phyloP scores from a whole-genome alignment of 2,797 vertebrate genomes.

The Menidia menidia region DNA sequence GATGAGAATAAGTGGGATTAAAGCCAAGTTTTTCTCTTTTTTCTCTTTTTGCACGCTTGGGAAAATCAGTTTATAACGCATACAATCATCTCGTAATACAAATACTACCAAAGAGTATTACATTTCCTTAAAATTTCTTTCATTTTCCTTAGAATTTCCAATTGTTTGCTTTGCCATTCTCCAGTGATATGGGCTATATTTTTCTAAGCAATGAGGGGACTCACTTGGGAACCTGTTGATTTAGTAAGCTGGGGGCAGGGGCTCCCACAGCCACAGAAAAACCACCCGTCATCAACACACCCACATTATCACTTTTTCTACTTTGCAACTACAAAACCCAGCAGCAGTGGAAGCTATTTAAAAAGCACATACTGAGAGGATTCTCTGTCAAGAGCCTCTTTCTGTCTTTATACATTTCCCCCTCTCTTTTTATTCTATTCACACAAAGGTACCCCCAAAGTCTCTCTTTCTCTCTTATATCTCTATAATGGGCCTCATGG shows the following conservation, averaged over 20 bases:
- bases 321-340: conserved; percentile 13
- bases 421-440: conserved; percentile 16
- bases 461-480: conserved; percentile 13
- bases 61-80: conserved; percentile 58
- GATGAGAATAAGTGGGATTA: conserved; percentile 23
- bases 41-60: conserved; percentile 28
- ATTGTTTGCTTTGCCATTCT: conserved; percentile 78
- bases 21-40: conserved; percentile 31
- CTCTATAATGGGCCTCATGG: conserved; percentile 40
- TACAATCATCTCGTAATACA: conserved; percentile 70
- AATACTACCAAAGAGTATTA: conserved; percentile 75
- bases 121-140: conserved; percentile 79
- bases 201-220: conserved; percentile 54
- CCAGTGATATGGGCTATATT: conserved; percentile 64
- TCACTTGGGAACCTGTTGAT: conserved; percentile 57
- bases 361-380: conserved; percentile 45
- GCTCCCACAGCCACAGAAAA: conserved; percentile 36
- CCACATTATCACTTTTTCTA: conserved; percentile 4
- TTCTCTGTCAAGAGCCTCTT: conserved; percentile 51
- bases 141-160: conserved; percentile 64
- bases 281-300: conserved; percentile 19
- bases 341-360: conserved; percentile 46
- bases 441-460: conserved; percentile 17
- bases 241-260: conserved; percentile 39
- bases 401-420: conserved; percentile 36